phyloP scores from a whole-genome alignment of 2,113 vertebrate species.

The Corythaixoides concolor region DNA sequence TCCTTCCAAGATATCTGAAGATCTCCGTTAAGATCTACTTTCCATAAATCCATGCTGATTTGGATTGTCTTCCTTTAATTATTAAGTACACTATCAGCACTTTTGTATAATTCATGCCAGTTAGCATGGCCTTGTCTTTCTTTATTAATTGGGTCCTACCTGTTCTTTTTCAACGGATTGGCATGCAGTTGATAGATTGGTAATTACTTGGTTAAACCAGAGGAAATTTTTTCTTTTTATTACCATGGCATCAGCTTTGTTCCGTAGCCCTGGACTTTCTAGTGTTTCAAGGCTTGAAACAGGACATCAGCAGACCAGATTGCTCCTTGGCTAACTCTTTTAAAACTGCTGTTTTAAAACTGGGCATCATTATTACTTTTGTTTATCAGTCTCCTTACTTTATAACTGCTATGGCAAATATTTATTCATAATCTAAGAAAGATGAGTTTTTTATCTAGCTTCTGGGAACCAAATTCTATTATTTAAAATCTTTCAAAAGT shows the following conservation, averaged over 20 bases:
- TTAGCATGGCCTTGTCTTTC: neutral
- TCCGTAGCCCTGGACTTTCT: neutral
- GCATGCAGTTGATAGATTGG: neutral
- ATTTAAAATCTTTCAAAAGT: neutral
- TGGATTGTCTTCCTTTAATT: neutral
- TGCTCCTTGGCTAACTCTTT: neutral
- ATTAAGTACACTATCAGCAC: neutral
- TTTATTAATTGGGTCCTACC: neutral
- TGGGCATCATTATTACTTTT: neutral
- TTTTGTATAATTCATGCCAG: conserved; percentile 1
- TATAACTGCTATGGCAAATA: neutral
- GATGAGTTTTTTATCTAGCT: neutral
- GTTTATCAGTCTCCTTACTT: neutral
- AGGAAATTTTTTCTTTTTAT: neutral
- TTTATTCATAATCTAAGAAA: neutral
- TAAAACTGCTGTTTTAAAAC: neutral
- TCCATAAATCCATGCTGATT: neutral
- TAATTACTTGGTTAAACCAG: neutral
- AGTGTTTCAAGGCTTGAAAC: neutral
- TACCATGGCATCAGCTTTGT: neutral
- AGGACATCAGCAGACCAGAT: neutral
- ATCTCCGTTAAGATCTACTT: neutral
- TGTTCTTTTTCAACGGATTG: neutral
- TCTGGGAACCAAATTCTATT: neutral
- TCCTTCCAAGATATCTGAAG: neutral